These are phyloP conservation scores for Mimas tiliae DNA, from an alignment of 2,888 invertebrate species.

Conservation along the genomic window DNA sequence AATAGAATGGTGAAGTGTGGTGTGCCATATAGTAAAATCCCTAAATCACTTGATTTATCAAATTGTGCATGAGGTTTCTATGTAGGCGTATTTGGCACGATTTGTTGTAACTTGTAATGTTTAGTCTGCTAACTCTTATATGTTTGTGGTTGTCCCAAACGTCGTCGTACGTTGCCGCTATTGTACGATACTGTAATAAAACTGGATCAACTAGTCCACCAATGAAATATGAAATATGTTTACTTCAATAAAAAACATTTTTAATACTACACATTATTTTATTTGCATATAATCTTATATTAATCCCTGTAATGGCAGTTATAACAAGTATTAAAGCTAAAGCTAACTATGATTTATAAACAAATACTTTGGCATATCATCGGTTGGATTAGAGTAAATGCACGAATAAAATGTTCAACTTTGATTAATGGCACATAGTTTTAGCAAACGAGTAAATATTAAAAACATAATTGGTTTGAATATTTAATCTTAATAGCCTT, in stretches of 20 bases:
- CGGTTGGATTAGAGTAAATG: conserved; percentile 40
- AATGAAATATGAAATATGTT: neutral
- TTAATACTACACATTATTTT: conserved; percentile 37
- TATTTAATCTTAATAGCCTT: neutral
- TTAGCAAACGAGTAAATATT: neutral
- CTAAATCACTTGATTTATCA: no score
- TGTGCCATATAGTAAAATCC: no score
- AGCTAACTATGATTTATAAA: conserved; percentile 50
- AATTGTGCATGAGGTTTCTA: no score
- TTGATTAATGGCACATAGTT: conserved; percentile 17
- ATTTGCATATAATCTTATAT: conserved; percentile 46
- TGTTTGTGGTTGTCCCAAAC: no score
- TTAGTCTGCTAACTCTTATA: no score
- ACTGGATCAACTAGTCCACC: neutral
- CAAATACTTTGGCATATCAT: conserved; percentile 60
- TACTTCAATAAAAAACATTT: conserved; percentile 21
- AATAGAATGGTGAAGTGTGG: no score
- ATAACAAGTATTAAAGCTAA: conserved; percentile 45
- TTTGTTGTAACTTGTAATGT: no score
- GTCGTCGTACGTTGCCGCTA: no score
- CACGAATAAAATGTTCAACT: conserved; percentile 30
- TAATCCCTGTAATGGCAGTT: conserved; percentile 57
- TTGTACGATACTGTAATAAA: no score
- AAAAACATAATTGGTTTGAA: neutral
- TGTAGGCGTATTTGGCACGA: no score